These are phyloP conservation scores for Hemiprocne comata DNA, from an alignment of 2,113 vertebrate species.

Conservation along the genomic window DNA sequence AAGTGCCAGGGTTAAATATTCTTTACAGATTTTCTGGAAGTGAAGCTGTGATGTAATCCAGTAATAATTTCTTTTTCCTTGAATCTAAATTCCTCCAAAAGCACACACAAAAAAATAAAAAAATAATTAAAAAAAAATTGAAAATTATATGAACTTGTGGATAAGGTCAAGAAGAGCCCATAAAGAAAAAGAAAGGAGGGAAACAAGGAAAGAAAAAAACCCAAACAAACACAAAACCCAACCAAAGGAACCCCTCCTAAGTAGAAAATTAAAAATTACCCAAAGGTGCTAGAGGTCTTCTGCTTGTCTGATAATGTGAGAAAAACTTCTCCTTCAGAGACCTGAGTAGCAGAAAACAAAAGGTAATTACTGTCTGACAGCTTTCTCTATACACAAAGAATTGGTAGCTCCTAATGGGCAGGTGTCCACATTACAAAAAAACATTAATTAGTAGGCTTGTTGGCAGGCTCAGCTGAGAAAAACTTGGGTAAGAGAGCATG, in stretches of 20 bases:
- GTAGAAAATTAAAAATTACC: not conserved
- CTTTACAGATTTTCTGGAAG: not conserved
- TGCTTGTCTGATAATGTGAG: not conserved
- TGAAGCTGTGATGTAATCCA: not conserved
- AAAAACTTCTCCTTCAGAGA: not conserved
- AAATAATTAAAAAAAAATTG: not conserved
- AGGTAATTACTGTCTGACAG: conserved; percentile 32
- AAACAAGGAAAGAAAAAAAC: not conserved
- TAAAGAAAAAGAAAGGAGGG: not conserved
- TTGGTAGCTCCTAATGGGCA: conserved; percentile 33
- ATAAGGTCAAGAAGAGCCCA: not conserved
- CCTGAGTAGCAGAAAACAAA: not conserved
- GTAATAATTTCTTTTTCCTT: not conserved
- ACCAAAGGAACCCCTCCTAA: not conserved
- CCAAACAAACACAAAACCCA: not conserved
- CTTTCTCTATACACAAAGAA: not conserved
- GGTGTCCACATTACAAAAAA: conserved; percentile 58
- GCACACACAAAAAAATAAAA: not conserved
- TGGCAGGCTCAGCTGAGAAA: conserved; percentile 45
- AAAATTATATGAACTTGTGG: not conserved
- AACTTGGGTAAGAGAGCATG: conserved; percentile 31
- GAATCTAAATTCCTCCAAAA: not conserved
- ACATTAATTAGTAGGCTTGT: conserved; percentile 47
- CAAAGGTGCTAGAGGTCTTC: not conserved
- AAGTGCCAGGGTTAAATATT: not conserved